These are phyloP conservation scores for Lepilemur septentrionalis DNA, from an alignment of 2,797 vertebrate genomes.

Conservation along the genomic window DNA sequence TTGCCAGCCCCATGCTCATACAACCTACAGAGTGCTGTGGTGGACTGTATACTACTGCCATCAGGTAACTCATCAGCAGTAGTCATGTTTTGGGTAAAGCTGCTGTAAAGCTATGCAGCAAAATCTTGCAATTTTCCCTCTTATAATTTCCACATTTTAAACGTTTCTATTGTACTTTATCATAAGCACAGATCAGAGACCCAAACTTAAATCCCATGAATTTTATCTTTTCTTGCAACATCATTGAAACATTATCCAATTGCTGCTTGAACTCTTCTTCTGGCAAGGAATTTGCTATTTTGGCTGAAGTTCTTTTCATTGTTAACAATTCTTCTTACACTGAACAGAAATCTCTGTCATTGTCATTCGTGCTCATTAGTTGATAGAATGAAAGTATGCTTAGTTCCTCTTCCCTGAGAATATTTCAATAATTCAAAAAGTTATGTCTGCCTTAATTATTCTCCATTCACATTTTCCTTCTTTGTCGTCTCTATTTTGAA, in stretches of 20 bases:
- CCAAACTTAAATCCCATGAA: neutral
- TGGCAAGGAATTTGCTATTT: neutral
- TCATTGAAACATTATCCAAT: neutral
- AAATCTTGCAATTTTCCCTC: neutral
- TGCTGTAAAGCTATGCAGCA: neutral
- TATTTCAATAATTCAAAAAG: neutral
- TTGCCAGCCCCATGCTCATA: neutral
- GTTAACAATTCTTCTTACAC: neutral
- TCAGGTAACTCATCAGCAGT: neutral
- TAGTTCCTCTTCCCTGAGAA: neutral
- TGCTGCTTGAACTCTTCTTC: neutral
- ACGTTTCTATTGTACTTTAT: slow-evolving; percentile 2
- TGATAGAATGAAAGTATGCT: neutral
- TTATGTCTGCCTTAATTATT: neutral
- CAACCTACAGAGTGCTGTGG: neutral
- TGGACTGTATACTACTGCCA: neutral
- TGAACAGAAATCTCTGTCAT: neutral
- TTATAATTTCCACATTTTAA: neutral
- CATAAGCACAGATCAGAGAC: neutral
- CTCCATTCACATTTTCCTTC: neutral
- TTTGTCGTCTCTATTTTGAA: slow-evolving; percentile 19
- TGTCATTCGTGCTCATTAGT: neutral
- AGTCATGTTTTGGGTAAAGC: neutral
- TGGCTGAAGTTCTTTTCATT: neutral
- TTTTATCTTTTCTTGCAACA: slow-evolving; percentile 26